A percentile compares a stretch with the other conserved stretches of the same genome.
phyloP scores from a whole-genome alignment of 2,888 invertebrate species.

The Quadroppia sp. region DNA sequence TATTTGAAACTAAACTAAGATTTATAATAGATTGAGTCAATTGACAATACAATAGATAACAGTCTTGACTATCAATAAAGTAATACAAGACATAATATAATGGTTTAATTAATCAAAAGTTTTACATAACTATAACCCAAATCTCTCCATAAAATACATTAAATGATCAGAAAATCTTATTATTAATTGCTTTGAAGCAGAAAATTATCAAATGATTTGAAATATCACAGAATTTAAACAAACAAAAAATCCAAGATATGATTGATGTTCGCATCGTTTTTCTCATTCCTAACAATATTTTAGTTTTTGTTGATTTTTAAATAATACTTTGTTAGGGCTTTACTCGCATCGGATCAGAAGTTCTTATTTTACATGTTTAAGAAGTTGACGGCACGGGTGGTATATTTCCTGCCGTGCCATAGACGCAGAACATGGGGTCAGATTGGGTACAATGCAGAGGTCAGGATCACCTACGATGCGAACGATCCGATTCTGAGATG shows the following conservation, averaged over 20 bases:
- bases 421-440: constrained; percentile 24
- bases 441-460: constrained; percentile 16
- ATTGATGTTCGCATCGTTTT: constrained; percentile 11
- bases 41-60: not conserved
- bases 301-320: not conserved
- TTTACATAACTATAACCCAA: not conserved
- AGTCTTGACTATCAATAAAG: not conserved
- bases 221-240: constrained; percentile 1
- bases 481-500: not conserved
- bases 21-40: not conserved
- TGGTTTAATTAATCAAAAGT: constrained; percentile 16
- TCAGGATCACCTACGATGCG: constrained; percentile 10
- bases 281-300: not conserved
- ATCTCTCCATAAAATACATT: not conserved
- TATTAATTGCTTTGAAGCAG: not conserved
- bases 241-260: constrained; percentile 20
- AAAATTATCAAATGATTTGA: constrained; percentile 23
- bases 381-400: constrained; percentile 11
- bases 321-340: constrained; percentile 3
- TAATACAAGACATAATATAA: not conserved
- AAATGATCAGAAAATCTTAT: constrained; percentile 10
- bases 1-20: too few species aligned
- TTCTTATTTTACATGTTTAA: constrained; percentile 9
- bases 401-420: not conserved
- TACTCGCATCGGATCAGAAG: constrained; percentile 12